Conservation (phyloP, 35 echinoderm and acorn worm species). For the Diadema setosum region DNA sequence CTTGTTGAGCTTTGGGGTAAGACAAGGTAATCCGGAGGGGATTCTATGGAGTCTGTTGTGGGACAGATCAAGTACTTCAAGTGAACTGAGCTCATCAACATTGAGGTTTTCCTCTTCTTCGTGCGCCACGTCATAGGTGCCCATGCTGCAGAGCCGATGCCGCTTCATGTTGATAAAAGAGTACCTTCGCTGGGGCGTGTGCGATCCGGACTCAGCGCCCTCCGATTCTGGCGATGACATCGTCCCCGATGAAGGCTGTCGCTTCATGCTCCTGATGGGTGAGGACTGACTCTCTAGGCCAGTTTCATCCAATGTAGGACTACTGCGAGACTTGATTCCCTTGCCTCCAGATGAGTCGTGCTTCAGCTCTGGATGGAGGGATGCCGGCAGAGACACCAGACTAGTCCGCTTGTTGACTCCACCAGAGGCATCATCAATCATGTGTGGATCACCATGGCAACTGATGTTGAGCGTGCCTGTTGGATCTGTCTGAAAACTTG, state of each 20-base stretch:
- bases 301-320: background rate
- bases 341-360: background rate
- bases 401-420: background rate
- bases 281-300: background rate
- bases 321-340: background rate
- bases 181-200: background rate
- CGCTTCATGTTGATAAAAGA: conserved; percentile 51
- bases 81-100: conserved; percentile 43
- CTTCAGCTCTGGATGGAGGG: background rate
- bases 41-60: conserved; percentile 59
- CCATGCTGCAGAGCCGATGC: conserved; percentile 72
- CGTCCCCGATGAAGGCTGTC: background rate
- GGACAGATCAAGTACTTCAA: conserved; percentile 82
- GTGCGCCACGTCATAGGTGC: conserved; percentile 23
- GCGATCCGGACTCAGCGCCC: background rate
- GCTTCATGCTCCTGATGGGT: background rate
- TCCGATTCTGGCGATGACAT: background rate
- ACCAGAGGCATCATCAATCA: background rate
- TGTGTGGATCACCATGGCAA: background rate
- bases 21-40: conserved; percentile 76
- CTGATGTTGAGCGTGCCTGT: background rate
- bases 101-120: conserved; percentile 56
- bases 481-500: conserved; percentile 9
- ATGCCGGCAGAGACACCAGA: background rate
- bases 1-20: conserved; percentile 82